phyloP scores from a whole-genome alignment of 1,140 invertebrate genomes.

The Drosophila carrolli region DNA sequence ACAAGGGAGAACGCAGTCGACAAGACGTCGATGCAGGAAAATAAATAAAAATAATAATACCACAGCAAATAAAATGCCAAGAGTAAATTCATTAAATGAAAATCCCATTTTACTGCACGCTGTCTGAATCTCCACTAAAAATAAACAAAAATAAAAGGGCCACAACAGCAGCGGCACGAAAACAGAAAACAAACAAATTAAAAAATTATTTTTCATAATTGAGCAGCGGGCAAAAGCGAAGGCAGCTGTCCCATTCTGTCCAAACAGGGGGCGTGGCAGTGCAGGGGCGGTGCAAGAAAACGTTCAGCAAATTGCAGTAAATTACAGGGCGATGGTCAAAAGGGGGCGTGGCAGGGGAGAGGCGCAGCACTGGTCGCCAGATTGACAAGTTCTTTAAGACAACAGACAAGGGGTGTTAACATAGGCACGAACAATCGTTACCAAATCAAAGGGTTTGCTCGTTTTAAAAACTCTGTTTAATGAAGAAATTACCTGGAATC shows the following conservation, averaged over 20 bases:
- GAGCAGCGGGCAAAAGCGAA: constrained; percentile 57
- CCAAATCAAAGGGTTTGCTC: constrained; percentile 18
- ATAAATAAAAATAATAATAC: constrained; percentile 37
- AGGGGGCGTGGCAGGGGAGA: constrained; percentile 45
- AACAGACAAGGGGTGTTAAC: constrained; percentile 8
- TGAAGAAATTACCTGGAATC: constrained; percentile 1
- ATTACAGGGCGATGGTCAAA: constrained; percentile 49
- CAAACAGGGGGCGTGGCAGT: constrained; percentile 34
- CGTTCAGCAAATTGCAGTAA: constrained; percentile 70
- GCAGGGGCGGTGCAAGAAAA: constrained; percentile 22
- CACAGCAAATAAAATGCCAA: constrained; percentile 28
- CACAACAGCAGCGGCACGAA: constrained; percentile 21
- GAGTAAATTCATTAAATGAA: constrained; percentile 71
- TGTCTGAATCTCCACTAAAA: constrained; percentile 21
- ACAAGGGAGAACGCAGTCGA: constrained; percentile 10
- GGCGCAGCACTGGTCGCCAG: constrained; percentile 20
- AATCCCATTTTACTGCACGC: constrained; percentile 48
- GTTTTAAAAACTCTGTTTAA: neutral
- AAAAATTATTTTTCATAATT: constrained; percentile 75
- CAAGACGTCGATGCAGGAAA: constrained; percentile 36
- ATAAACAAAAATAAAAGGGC: constrained; percentile 21
- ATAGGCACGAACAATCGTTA: constrained; percentile 14
- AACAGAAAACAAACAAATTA: constrained; percentile 67
- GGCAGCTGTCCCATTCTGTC: constrained; percentile 43
- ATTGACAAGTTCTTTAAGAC: constrained; percentile 49